Evolutionary conservation across 1,140 invertebrate species (phyloP).

Genomic region (Nixonia krombeini): DNA sequence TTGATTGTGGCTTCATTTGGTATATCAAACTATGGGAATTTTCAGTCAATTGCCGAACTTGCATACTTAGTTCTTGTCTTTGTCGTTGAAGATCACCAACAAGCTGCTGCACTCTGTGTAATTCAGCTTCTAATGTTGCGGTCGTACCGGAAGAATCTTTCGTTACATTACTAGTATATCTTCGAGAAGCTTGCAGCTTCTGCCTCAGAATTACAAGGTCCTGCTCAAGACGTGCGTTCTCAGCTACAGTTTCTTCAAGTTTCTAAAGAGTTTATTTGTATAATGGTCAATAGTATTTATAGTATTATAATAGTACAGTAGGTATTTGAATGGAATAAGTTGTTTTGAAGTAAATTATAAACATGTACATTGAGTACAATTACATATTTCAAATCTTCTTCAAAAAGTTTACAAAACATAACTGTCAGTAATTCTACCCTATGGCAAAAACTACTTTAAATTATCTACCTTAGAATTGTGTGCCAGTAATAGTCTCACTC

Average conservation of each 20-base stretch:
- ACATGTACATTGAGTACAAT: too few relatives aligned
- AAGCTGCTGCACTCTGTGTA: slow-evolving; percentile 85
- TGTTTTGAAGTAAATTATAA: too few relatives aligned
- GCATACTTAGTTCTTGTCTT: slow-evolving; percentile 84
- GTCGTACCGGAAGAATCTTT: slow-evolving; percentile 73
- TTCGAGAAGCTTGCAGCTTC: slow-evolving; percentile 81
- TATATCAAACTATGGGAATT: slow-evolving; percentile 76
- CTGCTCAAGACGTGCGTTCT: slow-evolving; percentile 89
- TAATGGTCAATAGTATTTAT: neutral
- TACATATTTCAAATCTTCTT: too few relatives aligned
- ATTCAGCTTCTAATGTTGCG: slow-evolving; percentile 82
- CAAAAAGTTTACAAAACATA: too few relatives aligned
- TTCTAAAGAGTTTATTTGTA: slow-evolving; percentile 74
- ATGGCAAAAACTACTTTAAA: too few relatives aligned
- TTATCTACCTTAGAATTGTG: slow-evolving; percentile 87
- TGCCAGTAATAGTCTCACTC: slow-evolving; percentile 86
- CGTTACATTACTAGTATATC: slow-evolving; percentile 54
- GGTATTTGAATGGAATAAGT: neutral
- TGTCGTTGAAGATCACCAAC: slow-evolving; percentile 88
- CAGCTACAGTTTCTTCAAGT: slow-evolving; percentile 90
- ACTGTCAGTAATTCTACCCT: too few relatives aligned
- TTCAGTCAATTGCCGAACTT: slow-evolving; percentile 85
- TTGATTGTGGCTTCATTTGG: slow-evolving; percentile 68
- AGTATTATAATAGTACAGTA: neutral
- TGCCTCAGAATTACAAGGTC: slow-evolving; percentile 87